Evolutionary conservation across 2,888 invertebrate genomes (phyloP).

Genomic region (Drosophila vallismaia): DNA sequence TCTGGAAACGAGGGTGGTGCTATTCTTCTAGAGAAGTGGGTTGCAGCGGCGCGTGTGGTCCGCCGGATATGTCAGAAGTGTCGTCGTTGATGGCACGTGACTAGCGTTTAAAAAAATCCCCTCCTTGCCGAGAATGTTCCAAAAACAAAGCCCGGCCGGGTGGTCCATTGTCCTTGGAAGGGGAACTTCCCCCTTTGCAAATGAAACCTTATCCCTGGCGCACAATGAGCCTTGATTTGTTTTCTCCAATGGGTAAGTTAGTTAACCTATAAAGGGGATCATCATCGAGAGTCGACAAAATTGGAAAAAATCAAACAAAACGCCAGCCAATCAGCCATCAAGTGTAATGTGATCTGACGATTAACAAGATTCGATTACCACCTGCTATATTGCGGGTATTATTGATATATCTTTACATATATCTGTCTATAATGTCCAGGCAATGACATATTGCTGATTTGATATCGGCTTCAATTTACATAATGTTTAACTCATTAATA

Average conservation of each 20-base stretch:
- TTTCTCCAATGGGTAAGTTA: slow-evolving; percentile 39
- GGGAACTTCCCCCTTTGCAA: slow-evolving; percentile 12
- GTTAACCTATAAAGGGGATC: slow-evolving; percentile 30
- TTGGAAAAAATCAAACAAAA: slow-evolving; percentile 19
- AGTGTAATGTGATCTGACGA: slow-evolving; percentile 41
- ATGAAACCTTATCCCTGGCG: slow-evolving; percentile 63
- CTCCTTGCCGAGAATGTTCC: slow-evolving; percentile 11
- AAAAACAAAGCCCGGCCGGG: slow-evolving; percentile 61
- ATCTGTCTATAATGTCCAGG: slow-evolving; percentile 18
- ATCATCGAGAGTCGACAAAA: not conserved
- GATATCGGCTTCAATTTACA: slow-evolving; percentile 15
- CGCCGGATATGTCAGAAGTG: slow-evolving; percentile 79
- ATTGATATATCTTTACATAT: slow-evolving; percentile 1
- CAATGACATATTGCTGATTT: slow-evolving; percentile 32
- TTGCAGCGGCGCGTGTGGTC: slow-evolving; percentile 68
- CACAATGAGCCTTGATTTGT: slow-evolving; percentile 72
- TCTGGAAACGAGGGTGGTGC: slow-evolving; percentile 2
- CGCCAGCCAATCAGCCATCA: slow-evolving; percentile 36
- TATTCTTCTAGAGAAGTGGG: slow-evolving; percentile 9
- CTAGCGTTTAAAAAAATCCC: slow-evolving; percentile 53
- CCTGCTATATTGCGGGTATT: slow-evolving; percentile 19
- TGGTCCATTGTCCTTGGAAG: slow-evolving; percentile 57
- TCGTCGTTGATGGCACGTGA: slow-evolving; percentile 72
- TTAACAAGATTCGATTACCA: slow-evolving; percentile 38
- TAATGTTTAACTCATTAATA: slow-evolving; percentile 5